Evolutionary conservation across 2,797 vertebrate genomes (phyloP).

Genomic region (Anguilla megastoma): DNA sequence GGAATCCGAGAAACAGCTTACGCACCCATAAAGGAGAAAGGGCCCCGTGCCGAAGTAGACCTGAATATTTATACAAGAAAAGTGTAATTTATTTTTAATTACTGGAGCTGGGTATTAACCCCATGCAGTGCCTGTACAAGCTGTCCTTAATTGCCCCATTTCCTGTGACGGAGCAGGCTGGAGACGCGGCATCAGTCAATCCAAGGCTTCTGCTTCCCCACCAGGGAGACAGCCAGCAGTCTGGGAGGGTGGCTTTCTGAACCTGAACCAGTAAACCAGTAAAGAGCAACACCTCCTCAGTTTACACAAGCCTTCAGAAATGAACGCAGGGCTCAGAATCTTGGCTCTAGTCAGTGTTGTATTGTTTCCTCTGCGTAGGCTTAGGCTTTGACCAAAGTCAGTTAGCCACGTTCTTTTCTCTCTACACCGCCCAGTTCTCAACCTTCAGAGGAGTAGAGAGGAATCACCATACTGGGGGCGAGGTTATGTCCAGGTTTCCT

Average conservation of each 20-base stretch:
- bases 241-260: neutral
- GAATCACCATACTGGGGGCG: neutral
- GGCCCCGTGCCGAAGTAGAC: slow-evolving; percentile 63
- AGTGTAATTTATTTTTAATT: slow-evolving; percentile 84
- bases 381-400: neutral
- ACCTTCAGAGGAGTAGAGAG: neutral
- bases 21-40: slow-evolving; percentile 56
- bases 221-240: neutral
- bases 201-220: slow-evolving; percentile 58
- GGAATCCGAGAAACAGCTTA: slow-evolving; percentile 55
- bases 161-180: slow-evolving; percentile 71
- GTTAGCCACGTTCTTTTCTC: neutral
- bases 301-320: neutral
- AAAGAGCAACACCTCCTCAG: neutral
- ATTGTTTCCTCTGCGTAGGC: neutral
- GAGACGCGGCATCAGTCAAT: slow-evolving; percentile 65
- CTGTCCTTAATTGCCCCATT: slow-evolving; percentile 84
- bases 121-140: slow-evolving; percentile 76
- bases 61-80: slow-evolving; percentile 78
- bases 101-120: slow-evolving; percentile 76
- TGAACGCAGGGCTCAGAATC: neutral
- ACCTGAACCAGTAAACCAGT: neutral
- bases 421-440: neutral
- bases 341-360: neutral
- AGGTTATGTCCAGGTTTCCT: neutral